A percentile compares a stretch with the other conserved stretches of the same genome.
phyloP scores from a whole-genome alignment of 2,797 vertebrate species.

The Enteromius argenteus region DNA sequence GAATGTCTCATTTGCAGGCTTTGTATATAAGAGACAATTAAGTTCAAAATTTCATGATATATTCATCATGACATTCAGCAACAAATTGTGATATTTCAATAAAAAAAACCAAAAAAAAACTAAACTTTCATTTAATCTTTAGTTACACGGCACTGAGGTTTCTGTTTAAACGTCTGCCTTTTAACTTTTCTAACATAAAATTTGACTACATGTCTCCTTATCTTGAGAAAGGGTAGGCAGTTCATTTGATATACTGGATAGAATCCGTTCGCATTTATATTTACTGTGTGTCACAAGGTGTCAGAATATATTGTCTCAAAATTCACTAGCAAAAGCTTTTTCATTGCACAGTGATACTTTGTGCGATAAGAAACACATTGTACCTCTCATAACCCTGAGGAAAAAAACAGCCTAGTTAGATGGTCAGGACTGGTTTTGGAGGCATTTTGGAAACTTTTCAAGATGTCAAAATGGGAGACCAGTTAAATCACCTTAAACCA shows the following conservation, averaged over 20 bases:
- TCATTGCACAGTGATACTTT: neutral
- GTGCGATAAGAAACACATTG: slow-evolving; percentile 5
- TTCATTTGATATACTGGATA: slow-evolving; percentile 5
- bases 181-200: slow-evolving; percentile 16
- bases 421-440: neutral
- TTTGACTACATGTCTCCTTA: slow-evolving; percentile 11
- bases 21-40: neutral
- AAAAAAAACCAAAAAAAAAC: neutral
- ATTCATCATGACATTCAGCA: neutral
- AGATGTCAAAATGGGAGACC: neutral
- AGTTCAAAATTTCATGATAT: neutral
- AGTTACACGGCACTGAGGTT: neutral
- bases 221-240: neutral
- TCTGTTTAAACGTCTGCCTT: neutral
- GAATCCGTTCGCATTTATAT: neutral
- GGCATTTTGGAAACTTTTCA: slow-evolving; percentile 2
- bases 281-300: neutral
- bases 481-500: slow-evolving; percentile 17
- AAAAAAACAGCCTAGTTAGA: neutral
- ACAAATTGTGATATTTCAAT: neutral
- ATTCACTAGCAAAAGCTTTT: slow-evolving; percentile 6
- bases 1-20: neutral
- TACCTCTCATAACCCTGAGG: slow-evolving; percentile 4
- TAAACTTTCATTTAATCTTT: neutral
- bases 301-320: slow-evolving; percentile 23